A percentile compares a stretch with the other conserved stretches of the same genome.
These are phyloP conservation scores for Paralinhomoeus sp. DNA, from an alignment of 2,888 invertebrate species.

Conservation along the genomic window DNA sequence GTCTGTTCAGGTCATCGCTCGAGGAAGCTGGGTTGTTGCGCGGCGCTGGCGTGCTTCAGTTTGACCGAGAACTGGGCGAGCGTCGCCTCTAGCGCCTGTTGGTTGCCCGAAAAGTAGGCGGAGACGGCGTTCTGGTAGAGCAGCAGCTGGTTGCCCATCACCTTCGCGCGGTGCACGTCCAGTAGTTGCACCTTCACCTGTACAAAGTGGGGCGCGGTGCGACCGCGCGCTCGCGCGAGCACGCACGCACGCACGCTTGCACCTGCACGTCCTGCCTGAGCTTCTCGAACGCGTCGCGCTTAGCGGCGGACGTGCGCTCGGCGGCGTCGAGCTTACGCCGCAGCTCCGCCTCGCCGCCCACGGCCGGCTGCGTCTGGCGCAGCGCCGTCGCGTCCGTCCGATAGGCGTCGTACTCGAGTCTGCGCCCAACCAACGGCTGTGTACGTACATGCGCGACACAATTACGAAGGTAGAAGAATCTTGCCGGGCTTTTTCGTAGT, in stretches of 20 bases:
- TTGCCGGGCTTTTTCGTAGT: conserved; percentile 53
- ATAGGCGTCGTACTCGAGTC: conserved; percentile 92
- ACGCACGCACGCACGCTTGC: background rate
- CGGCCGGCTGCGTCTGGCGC: conserved; percentile 36
- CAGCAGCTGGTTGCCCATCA: conserved; percentile 89
- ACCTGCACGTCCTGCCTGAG: conserved; percentile 63
- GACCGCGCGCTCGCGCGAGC: too few species aligned
- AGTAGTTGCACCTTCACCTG: conserved; percentile 72
- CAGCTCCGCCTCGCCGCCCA: conserved; percentile 3
- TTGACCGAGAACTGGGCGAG: conserved; percentile 83
- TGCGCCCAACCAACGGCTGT: too few species aligned
- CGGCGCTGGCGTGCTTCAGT: conserved; percentile 9
- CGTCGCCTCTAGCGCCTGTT: conserved; percentile 68
- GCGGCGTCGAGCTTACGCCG: conserved; percentile 40
- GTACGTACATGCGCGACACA: background rate
- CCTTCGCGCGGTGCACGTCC: conserved; percentile 93
- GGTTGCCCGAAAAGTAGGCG: conserved; percentile 90
- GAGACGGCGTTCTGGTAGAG: conserved; percentile 87
- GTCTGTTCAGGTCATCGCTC: too few species aligned
- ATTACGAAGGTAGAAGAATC: conserved; percentile 11
- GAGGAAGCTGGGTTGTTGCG: background rate
- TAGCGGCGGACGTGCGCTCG: conserved; percentile 53
- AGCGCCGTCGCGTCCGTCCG: conserved; percentile 70
- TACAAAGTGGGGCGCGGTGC: too few species aligned
- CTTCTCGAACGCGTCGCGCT: conserved; percentile 72